phyloP scores from a whole-genome alignment of 1,140 invertebrate species.

The Cydia fagiglandana region DNA sequence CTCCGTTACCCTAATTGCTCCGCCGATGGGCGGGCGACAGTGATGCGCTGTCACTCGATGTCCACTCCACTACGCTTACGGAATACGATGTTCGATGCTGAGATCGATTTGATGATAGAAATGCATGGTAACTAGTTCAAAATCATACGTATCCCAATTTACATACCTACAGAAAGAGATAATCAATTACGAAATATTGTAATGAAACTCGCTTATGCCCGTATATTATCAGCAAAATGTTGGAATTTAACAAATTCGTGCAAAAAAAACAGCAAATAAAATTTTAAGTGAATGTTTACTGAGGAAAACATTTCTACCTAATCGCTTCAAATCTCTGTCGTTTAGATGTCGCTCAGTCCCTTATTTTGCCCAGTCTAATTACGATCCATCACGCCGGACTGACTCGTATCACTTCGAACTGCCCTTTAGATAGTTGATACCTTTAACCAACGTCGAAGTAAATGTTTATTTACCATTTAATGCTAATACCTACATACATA shows the following conservation, averaged over 20 bases:
- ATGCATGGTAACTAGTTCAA: slow-evolving; percentile 38
- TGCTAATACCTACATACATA: neutral
- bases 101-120: slow-evolving; percentile 45
- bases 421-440: slow-evolving; percentile 55
- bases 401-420: slow-evolving; percentile 53
- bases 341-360: slow-evolving; percentile 33
- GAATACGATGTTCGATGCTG: slow-evolving; percentile 41
- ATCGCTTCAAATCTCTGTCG: slow-evolving; percentile 2
- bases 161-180: neutral
- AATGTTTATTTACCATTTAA: neutral
- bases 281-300: neutral
- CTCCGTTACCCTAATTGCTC: slow-evolving; percentile 62
- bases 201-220: no score
- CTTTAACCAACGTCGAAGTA: slow-evolving; percentile 46
- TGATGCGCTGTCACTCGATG: slow-evolving; percentile 46
- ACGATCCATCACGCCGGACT: slow-evolving; percentile 58
- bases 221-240: neutral
- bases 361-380: slow-evolving; percentile 55
- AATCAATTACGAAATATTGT: neutral
- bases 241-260: neutral
- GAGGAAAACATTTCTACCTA: slow-evolving; percentile 2
- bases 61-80: slow-evolving; percentile 42
- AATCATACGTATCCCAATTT: slow-evolving; percentile 38
- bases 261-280: neutral
- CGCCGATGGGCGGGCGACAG: slow-evolving; percentile 42